These are phyloP conservation scores for Lepisosteus osseus DNA, from an alignment of 2,113 vertebrate species.

Conservation along the genomic window DNA sequence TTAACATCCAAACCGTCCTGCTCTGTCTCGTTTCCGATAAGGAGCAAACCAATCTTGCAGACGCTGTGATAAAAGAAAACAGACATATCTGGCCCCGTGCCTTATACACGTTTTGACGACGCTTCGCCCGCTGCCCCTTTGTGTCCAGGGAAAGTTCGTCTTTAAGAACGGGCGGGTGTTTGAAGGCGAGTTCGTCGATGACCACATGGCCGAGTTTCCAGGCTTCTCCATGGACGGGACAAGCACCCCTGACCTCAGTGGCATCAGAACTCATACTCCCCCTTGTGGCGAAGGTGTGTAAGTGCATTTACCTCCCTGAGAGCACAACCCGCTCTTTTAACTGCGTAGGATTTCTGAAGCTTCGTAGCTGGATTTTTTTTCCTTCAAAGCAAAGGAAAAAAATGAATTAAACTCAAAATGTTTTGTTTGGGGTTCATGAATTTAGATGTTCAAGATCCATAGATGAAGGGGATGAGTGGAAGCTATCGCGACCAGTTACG, in stretches of 20 bases:
- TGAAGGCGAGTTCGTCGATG: slow-evolving; percentile 67
- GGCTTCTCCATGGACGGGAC: slow-evolving; percentile 11
- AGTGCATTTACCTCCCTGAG: no score
- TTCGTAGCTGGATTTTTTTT: no score
- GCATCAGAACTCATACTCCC: slow-evolving; percentile 16
- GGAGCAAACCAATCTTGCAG: no score
- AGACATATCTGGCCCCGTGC: no score
- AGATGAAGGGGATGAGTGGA: neutral
- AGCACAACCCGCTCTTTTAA: no score
- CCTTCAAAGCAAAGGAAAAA: neutral
- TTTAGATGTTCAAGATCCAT: no score
- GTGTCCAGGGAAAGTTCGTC: slow-evolving; percentile 68
- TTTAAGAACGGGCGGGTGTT: slow-evolving; percentile 68
- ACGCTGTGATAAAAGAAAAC: no score
- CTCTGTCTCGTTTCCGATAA: no score
- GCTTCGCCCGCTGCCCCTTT: neutral
- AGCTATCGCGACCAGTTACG: neutral
- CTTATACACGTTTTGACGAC: no score
- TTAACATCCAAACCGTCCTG: no score
- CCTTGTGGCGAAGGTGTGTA: slow-evolving; percentile 35
- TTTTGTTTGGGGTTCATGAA: neutral
- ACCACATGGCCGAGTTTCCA: slow-evolving; percentile 49
- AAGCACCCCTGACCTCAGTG: slow-evolving; percentile 23
- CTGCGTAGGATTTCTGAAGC: no score
- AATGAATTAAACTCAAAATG: neutral